phyloP scores from a whole-genome alignment of 2,113 vertebrate genomes.

The Psephotus haematonotus region DNA sequence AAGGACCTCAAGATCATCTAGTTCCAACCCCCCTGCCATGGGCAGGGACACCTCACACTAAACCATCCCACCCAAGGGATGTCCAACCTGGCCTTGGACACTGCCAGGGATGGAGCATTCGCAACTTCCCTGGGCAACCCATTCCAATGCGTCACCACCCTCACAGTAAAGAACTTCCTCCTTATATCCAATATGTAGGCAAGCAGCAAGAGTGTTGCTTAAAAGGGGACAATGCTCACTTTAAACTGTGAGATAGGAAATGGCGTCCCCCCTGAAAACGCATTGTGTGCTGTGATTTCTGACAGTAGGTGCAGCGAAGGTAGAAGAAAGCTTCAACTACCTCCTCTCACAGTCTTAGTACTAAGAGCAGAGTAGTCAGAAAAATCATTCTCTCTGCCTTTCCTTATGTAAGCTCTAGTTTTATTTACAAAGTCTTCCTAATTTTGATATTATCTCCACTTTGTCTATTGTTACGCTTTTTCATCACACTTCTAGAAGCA shows the following conservation, averaged over 20 bases:
- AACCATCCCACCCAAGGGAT: too few species aligned
- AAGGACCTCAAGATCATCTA: too few species aligned
- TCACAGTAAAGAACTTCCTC: too few species aligned
- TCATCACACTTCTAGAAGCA: neutral
- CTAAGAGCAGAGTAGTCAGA: neutral
- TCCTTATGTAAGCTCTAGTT: neutral
- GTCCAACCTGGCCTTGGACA: too few species aligned
- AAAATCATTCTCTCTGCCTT: neutral
- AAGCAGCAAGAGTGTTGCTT: neutral
- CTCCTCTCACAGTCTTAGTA: neutral
- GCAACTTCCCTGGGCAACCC: too few species aligned
- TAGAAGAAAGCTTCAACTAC: neutral
- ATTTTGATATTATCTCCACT: neutral
- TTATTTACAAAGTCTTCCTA: neutral
- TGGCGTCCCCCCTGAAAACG: neutral
- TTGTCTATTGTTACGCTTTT: neutral
- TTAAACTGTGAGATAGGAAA: neutral
- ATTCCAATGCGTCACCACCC: too few species aligned
- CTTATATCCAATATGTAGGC: neutral
- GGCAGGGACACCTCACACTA: too few species aligned
- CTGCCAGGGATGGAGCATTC: too few species aligned
- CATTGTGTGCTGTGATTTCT: neutral
- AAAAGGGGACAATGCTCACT: neutral
- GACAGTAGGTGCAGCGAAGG: neutral
- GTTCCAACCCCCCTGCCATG: too few species aligned